Percentiles rank a stretch among this genome's conserved stretches.
phyloP scores from a whole-genome alignment of 2,797 vertebrate genomes.

The Pangasius sanitwongsei region DNA sequence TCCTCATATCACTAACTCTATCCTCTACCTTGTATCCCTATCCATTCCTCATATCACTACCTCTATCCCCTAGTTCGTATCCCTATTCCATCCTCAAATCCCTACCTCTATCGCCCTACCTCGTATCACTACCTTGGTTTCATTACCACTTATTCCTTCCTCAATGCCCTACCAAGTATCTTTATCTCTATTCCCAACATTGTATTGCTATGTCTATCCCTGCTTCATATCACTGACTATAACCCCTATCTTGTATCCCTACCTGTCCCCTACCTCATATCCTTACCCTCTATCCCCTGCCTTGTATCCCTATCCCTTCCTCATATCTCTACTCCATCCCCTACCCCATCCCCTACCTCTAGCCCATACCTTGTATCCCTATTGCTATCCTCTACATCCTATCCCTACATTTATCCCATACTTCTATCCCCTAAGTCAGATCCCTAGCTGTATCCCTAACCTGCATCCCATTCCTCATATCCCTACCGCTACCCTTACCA shows the following conservation, averaged over 20 bases:
- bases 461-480: not conserved
- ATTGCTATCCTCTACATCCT: not conserved
- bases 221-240: not conserved
- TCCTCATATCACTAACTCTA: not conserved
- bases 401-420: not conserved
- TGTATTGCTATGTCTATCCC: not conserved
- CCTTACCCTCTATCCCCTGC: not conserved
- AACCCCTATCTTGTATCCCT: not conserved
- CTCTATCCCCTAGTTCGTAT: not conserved
- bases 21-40: not conserved
- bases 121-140: not conserved
- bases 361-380: not conserved
- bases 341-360: not conserved
- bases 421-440: not conserved
- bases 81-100: not conserved
- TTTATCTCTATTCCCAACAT: not conserved
- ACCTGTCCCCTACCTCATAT: not conserved
- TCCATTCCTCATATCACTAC: not conserved
- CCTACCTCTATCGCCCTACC: not conserved
- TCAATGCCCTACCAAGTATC: not conserved
- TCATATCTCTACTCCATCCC: not conserved
- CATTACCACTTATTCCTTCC: not conserved
- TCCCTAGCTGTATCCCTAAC: not conserved
- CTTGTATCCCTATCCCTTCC: not conserved
- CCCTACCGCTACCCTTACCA: not conserved